A percentile compares a stretch with the other conserved stretches of the same genome.
These are phyloP conservation scores for Zaprionus davidi DNA, from an alignment of 1,140 invertebrate genomes.

Conservation along the genomic window DNA sequence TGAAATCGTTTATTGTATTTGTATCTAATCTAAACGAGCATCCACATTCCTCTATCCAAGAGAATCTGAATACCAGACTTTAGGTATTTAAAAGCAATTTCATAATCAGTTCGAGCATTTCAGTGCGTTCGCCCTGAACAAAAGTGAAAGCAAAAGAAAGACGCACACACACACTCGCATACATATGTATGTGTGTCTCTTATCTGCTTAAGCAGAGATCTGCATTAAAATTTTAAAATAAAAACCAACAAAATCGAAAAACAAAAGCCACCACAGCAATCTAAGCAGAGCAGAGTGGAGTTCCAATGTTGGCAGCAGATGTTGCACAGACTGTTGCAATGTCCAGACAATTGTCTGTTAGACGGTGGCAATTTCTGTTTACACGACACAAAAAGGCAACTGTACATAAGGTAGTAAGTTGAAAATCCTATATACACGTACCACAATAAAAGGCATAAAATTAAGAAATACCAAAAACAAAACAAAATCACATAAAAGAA, in stretches of 20 bases:
- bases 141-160: slow-evolving; percentile 45
- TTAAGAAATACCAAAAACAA: slow-evolving; percentile 62
- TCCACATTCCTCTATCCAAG: neutral
- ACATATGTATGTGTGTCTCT: neutral
- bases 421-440: slow-evolving; percentile 20
- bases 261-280: neutral
- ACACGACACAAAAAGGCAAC: slow-evolving; percentile 68
- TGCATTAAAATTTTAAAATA: slow-evolving; percentile 34
- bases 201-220: slow-evolving; percentile 12
- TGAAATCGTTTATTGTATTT: neutral
- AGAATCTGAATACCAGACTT: neutral
- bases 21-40: neutral
- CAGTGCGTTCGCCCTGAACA: slow-evolving; percentile 15
- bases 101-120: slow-evolving; percentile 26
- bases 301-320: slow-evolving; percentile 37
- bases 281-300: neutral
- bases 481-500: slow-evolving; percentile 62
- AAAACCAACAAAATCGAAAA: slow-evolving; percentile 18
- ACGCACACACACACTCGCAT: neutral
- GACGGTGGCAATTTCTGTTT: slow-evolving; percentile 61
- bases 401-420: slow-evolving; percentile 16
- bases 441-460: slow-evolving; percentile 55
- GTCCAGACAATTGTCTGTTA: slow-evolving; percentile 45
- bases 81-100: slow-evolving; percentile 18
- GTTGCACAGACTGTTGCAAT: slow-evolving; percentile 43